Evolutionary conservation across 1,140 invertebrate genomes (phyloP).

Genomic region (Brachionus sp.): DNA sequence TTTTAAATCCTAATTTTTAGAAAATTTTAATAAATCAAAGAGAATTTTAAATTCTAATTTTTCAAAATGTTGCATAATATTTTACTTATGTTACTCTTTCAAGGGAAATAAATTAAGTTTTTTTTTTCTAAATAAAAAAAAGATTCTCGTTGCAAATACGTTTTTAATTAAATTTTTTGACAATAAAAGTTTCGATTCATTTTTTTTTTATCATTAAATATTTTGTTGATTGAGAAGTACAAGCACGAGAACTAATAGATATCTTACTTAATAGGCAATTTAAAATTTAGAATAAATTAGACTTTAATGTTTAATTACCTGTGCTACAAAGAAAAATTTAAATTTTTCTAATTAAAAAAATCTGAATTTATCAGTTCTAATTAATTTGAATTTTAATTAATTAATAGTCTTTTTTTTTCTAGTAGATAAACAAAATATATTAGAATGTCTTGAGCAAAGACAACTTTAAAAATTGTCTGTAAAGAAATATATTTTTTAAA

Average conservation of each 20-base stretch:
- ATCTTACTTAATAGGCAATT: neutral
- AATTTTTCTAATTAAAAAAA: neutral
- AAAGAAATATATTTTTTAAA: neutral
- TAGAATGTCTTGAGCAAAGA: slow-evolving; percentile 22
- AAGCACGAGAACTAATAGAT: neutral
- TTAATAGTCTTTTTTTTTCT: slow-evolving; percentile 2
- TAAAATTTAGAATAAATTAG: neutral
- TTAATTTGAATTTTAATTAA: slow-evolving; percentile 40
- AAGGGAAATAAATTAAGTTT: neutral
- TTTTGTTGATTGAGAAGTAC: too few relatives aligned
- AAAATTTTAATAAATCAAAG: neutral
- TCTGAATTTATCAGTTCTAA: neutral
- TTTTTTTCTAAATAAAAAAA: neutral
- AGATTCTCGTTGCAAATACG: neutral
- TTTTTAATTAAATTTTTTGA: neutral
- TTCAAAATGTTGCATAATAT: neutral
- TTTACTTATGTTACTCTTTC: neutral
- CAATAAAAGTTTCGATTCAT: neutral
- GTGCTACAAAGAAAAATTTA: neutral
- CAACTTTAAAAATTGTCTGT: neutral
- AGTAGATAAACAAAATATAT: neutral
- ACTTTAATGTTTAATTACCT: neutral
- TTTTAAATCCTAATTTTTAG: neutral
- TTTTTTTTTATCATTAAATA: neutral
- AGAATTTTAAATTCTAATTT: neutral